A percentile compares a stretch with the other conserved stretches of the same genome.
phyloP scores from a whole-genome alignment of 2,113 vertebrate genomes.

The Grantiella picta region DNA sequence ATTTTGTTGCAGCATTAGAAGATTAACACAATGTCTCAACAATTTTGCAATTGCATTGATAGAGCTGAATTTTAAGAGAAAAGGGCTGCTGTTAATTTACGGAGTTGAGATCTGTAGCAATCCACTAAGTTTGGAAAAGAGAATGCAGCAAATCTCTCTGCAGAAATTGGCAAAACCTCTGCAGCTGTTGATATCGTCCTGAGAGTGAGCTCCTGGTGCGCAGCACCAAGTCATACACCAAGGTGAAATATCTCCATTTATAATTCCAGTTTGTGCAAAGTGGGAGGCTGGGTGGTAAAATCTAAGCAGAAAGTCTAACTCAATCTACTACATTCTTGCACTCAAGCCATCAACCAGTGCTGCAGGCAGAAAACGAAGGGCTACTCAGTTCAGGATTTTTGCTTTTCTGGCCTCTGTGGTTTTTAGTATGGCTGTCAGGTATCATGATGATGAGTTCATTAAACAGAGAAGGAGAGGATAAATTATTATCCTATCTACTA shows the following conservation, averaged over 20 bases:
- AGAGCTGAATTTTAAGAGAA: background rate
- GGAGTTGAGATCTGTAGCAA: background rate
- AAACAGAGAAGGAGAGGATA: background rate
- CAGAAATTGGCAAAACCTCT: background rate
- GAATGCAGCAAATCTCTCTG: background rate
- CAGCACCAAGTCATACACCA: background rate
- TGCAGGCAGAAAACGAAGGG: background rate
- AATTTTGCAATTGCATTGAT: background rate
- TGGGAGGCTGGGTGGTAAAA: background rate
- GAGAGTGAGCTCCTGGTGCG: fast-evolving
- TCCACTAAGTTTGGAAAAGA: background rate
- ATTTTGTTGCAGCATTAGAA: background rate
- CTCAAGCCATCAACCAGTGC: background rate
- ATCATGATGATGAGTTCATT: background rate
- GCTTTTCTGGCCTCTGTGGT: background rate
- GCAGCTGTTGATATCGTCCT: background rate
- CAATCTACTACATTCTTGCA: background rate
- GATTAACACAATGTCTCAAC: background rate
- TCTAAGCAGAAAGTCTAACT: background rate
- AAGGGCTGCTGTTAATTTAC: background rate
- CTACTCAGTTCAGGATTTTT: background rate
- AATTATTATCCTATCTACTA: background rate
- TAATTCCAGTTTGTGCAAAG: background rate
- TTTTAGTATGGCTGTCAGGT: background rate
- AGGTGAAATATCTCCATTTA: background rate